These are phyloP conservation scores for Proterorhinus semilunaris DNA, from an alignment of 2,113 vertebrate genomes.

Conservation along the genomic window DNA sequence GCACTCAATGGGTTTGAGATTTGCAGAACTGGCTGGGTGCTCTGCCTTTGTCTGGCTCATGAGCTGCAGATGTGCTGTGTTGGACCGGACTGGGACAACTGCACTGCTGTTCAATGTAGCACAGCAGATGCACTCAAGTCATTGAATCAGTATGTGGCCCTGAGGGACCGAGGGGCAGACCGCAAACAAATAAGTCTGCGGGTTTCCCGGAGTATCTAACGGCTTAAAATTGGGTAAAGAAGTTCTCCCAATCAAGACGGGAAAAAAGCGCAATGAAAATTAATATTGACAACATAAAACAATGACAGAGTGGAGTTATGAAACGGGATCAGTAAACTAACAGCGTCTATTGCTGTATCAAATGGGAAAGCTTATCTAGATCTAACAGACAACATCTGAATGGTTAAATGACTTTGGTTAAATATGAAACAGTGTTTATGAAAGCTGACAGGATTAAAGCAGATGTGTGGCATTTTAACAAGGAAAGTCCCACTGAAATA, in stretches of 20 bases:
- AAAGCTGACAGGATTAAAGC: constrained; percentile 11
- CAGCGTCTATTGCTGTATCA: neutral
- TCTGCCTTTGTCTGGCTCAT: constrained; percentile 66
- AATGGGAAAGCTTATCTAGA: neutral
- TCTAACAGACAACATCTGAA: neutral
- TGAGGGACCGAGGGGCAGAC: constrained; percentile 45
- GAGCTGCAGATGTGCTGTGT: constrained; percentile 69
- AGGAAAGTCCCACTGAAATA: neutral
- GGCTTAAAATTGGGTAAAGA: constrained; percentile 13
- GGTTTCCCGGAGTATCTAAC: constrained; percentile 31
- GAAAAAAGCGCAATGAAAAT: neutral
- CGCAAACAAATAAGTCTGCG: constrained; percentile 60
- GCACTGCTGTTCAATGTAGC: constrained; percentile 62
- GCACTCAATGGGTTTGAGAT: constrained; percentile 34
- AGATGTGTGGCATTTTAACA: neutral
- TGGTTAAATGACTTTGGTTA: neutral
- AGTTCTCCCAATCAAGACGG: constrained; percentile 7
- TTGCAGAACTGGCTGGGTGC: constrained; percentile 51
- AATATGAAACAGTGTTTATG: neutral
- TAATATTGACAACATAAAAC: neutral
- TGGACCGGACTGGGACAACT: constrained; percentile 55
- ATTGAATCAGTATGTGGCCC: constrained; percentile 69
- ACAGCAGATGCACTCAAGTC: constrained; percentile 71
- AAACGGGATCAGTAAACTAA: neutral
- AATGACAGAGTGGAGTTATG: neutral